phyloP scores from a whole-genome alignment of 2,888 invertebrate species.

The Cinara cedri region DNA sequence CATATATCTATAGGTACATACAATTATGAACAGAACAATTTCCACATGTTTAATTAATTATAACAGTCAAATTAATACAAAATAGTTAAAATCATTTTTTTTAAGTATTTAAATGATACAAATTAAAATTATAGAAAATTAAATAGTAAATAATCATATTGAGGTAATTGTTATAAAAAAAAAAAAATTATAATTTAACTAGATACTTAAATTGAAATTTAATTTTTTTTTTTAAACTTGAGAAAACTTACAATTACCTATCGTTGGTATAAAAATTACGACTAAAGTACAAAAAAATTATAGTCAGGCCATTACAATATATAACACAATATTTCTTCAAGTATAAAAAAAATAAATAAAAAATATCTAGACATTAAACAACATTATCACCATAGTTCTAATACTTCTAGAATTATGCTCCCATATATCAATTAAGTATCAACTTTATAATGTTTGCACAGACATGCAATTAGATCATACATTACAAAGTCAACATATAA shows the following conservation, averaged over 20 bases:
- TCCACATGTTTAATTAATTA: no score
- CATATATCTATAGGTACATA: no score
- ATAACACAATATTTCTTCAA: background rate
- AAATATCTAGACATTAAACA: background rate
- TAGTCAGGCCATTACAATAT: background rate
- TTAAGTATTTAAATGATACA: no score
- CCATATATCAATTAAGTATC: background rate
- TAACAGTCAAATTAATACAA: no score
- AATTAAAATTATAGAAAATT: no score
- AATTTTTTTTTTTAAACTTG: background rate
- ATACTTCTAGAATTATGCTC: background rate
- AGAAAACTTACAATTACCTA: background rate
- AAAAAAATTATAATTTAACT: no score
- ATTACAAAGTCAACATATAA: background rate
- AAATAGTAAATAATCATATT: background rate
- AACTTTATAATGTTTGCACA: background rate
- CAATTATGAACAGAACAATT: no score
- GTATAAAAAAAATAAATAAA: background rate
- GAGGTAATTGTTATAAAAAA: background rate
- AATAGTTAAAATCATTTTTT: no score
- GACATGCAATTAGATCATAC: no score
- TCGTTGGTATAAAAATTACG: background rate
- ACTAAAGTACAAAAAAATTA: slow-evolving; percentile 14
- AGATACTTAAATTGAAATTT: no score
- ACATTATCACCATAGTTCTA: slow-evolving; percentile 1